phyloP scores from a whole-genome alignment of 1,140 invertebrate species.

The Phymastichus coffea region DNA sequence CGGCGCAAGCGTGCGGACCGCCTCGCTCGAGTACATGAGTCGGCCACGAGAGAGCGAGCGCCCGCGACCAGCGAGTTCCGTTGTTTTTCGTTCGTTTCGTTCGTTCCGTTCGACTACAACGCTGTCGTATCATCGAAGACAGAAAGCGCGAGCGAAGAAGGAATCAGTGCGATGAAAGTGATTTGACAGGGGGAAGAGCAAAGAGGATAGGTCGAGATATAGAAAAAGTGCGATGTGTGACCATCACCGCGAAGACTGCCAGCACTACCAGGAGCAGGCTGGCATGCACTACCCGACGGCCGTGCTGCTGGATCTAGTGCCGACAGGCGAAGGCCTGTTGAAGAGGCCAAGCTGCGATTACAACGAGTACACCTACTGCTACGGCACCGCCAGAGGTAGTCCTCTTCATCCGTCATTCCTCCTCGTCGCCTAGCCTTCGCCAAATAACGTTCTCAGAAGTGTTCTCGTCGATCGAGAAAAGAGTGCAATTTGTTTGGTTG shows the following conservation, averaged over 20 bases:
- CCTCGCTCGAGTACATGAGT: background rate
- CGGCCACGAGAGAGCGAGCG: background rate
- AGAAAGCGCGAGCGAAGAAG: background rate
- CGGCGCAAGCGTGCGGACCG: constrained; percentile 48
- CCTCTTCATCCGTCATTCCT: no score
- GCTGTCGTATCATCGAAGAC: no score
- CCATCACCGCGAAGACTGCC: no score
- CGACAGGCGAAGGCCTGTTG: constrained; percentile 52
- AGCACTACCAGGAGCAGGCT: no score
- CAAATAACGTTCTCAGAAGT: background rate
- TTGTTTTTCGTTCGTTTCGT: no score
- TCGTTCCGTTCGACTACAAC: no score
- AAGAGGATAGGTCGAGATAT: no score
- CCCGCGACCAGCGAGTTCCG: background rate
- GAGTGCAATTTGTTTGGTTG: background rate
- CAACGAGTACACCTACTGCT: constrained; percentile 57
- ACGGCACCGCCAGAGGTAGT: constrained; percentile 53
- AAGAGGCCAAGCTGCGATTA: constrained; percentile 55
- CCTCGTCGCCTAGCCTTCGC: no score
- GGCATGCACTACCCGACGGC: constrained; percentile 48
- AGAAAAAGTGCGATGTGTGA: no score
- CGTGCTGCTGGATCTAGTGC: constrained; percentile 50
- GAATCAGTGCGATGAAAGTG: no score
- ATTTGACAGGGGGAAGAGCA: no score
- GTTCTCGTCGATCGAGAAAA: background rate